Conservation (phyloP, 2,797 vertebrate species). For the Falco rusticolus region DNA sequence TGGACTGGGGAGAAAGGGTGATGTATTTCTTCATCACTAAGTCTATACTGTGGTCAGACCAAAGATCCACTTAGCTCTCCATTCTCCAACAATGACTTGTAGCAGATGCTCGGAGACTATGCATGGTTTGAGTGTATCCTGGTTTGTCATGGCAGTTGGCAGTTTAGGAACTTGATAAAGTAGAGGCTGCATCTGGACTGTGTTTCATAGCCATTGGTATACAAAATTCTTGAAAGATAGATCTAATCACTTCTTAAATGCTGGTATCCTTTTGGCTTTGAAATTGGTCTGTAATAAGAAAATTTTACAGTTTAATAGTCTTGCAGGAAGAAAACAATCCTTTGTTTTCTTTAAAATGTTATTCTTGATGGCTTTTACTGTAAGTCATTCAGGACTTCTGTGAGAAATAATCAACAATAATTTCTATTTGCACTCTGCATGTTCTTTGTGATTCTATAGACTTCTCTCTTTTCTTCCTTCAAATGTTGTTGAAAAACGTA, state of each 20-base stretch:
- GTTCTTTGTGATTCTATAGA: background rate
- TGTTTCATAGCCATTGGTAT: background rate
- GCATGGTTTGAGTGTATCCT: background rate
- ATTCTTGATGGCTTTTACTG: background rate
- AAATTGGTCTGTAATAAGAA: background rate
- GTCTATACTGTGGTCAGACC: background rate
- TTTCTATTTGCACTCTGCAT: background rate
- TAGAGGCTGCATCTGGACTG: background rate
- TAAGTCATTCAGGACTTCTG: accelerated
- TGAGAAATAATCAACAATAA: background rate
- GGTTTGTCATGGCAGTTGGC: background rate
- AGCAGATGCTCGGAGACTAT: background rate
- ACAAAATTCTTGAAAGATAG: background rate
- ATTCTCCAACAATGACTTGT: background rate
- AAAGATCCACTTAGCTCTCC: background rate
- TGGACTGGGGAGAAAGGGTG: background rate
- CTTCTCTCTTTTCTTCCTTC: background rate
- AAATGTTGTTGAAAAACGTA: background rate
- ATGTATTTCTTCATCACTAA: background rate
- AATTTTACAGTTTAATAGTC: background rate
- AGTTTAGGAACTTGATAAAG: background rate
- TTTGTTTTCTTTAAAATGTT: background rate
- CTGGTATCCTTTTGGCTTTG: background rate
- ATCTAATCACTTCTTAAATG: background rate
- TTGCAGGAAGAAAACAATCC: background rate